Conservation (phyloP, 2,797 vertebrate genomes). For the Sus cebifrons region DNA sequence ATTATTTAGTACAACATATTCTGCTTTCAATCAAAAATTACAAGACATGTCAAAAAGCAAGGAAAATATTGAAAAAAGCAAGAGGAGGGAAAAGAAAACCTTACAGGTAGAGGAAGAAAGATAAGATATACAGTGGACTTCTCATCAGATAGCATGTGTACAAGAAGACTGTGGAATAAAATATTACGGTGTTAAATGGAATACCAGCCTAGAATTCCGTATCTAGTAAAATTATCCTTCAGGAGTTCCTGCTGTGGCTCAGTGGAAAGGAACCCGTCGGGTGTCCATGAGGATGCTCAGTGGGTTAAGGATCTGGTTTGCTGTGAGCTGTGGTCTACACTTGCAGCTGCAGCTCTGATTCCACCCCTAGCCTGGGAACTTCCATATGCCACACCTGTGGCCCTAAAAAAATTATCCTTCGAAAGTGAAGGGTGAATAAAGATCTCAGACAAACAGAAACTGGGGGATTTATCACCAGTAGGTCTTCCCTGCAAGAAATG, state of each 20-base stretch:
- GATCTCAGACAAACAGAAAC: neutral
- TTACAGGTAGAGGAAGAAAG: neutral
- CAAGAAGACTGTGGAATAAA: neutral
- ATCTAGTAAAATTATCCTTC: conserved; percentile 38
- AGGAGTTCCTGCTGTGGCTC: neutral
- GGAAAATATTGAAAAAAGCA: neutral
- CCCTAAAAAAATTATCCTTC: conserved; percentile 26
- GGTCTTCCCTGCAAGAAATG: neutral
- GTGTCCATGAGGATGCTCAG: too few relatives aligned
- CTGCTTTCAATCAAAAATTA: conserved; percentile 30
- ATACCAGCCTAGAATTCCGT: conserved; percentile 18
- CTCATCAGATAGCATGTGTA: neutral
- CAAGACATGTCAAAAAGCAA: neutral
- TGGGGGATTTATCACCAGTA: conserved; percentile 22
- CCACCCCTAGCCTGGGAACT: too few relatives aligned
- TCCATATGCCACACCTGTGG: too few relatives aligned
- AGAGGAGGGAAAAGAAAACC: neutral
- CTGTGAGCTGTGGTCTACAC: too few relatives aligned
- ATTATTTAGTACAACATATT: neutral
- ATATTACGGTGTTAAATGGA: neutral
- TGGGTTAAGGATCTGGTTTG: too few relatives aligned
- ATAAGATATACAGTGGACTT: neutral
- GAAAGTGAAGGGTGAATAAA: neutral
- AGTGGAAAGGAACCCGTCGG: too few relatives aligned
- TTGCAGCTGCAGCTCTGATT: too few relatives aligned